These are phyloP conservation scores for Crossaster papposus DNA, from an alignment of 53 echinoderm and acorn worm species.

Conservation along the genomic window DNA sequence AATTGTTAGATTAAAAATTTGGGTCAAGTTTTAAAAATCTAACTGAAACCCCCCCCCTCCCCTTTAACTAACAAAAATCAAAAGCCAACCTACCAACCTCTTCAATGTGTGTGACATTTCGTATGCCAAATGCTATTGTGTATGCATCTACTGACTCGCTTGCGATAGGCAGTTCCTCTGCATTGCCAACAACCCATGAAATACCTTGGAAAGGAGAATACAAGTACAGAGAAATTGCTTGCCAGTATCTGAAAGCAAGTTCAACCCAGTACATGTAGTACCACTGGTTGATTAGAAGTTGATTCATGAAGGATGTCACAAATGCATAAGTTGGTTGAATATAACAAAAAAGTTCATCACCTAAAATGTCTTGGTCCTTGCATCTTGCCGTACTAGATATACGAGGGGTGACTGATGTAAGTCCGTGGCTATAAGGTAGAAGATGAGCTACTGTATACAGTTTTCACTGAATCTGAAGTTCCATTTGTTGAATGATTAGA, in stretches of 20 bases:
- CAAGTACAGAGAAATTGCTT: neutral
- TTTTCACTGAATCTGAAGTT: too few species aligned
- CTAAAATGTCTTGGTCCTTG: too few species aligned
- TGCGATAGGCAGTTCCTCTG: slow-evolving; percentile 85
- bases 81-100: slow-evolving; percentile 66
- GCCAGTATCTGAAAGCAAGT: too few species aligned
- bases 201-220: slow-evolving; percentile 62
- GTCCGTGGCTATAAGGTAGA: too few species aligned
- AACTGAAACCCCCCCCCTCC: too few species aligned
- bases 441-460: too few species aligned
- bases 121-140: slow-evolving; percentile 97
- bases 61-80: neutral
- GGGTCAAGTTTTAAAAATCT: too few species aligned
- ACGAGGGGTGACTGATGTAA: too few species aligned
- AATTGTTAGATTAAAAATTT: too few species aligned
- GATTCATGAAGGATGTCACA: neutral
- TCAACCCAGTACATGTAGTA: too few species aligned
- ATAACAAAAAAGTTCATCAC: neutral
- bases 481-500: too few species aligned
- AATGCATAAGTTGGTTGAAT: neutral
- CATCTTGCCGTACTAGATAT: too few species aligned
- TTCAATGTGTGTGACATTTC: slow-evolving; percentile 89
- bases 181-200: slow-evolving; percentile 92
- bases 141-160: slow-evolving; percentile 91
- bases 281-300: neutral